Conservation (phyloP, 2,113 vertebrate species). For the Alligator sinensis region DNA sequence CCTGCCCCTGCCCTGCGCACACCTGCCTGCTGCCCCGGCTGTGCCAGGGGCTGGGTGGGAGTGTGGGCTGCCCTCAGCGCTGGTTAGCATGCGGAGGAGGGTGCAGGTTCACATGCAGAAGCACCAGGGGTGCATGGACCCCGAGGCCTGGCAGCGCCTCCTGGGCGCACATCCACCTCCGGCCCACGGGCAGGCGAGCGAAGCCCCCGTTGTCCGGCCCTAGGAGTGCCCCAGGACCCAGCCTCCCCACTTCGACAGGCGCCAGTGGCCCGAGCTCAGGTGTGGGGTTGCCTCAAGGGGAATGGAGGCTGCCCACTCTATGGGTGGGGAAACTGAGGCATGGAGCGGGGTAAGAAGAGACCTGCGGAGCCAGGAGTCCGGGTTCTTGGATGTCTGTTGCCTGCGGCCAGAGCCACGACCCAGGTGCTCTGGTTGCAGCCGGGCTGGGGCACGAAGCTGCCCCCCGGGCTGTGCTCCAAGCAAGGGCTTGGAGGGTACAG, state of each 20-base stretch:
- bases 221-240: no score
- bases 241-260: no score
- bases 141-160: neutral
- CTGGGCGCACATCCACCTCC: neutral
- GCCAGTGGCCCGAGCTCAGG: no score
- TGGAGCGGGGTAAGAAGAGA: neutral
- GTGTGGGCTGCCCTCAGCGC: no score
- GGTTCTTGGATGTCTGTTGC: no score
- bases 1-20: neutral
- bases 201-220: no score
- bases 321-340: neutral
- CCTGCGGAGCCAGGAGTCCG: neutral
- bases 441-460: neutral
- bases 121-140: fast-evolving
- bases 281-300: no score
- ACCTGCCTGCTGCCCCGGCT: neutral
- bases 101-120: neutral
- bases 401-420: no score
- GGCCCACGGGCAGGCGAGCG: neutral
- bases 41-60: no score
- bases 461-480: neutral
- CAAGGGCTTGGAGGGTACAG: no score
- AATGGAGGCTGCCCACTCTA: conserved; percentile 48
- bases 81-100: neutral
- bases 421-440: no score